A percentile compares a stretch with the other conserved stretches of the same genome.
phyloP scores from a whole-genome alignment of 92 coral and sea anemone species.

The Parazoanthus darwini region DNA sequence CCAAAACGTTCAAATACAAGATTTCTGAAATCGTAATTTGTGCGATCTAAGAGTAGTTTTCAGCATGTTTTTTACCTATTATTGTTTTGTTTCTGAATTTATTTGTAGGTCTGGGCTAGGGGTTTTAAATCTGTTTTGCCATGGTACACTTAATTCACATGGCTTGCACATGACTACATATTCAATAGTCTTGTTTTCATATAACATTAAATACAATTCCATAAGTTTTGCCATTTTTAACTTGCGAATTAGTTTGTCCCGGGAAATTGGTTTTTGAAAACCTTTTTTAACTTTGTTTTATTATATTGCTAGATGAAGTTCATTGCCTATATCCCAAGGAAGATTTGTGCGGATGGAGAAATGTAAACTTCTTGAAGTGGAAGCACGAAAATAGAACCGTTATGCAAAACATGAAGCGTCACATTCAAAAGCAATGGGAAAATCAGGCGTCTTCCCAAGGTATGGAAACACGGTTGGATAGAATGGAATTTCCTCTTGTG shows the following conservation, averaged over 20 bases:
- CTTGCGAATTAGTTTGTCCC: background rate
- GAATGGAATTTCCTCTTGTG: too few relatives aligned
- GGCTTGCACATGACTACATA: too few relatives aligned
- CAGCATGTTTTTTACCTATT: too few relatives aligned
- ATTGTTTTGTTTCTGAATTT: too few relatives aligned
- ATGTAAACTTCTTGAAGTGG: slow-evolving; percentile 16
- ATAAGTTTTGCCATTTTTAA: background rate
- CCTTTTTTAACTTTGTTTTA: background rate
- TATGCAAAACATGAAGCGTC: slow-evolving; percentile 12
- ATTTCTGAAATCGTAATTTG: too few relatives aligned
- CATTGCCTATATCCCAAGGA: background rate
- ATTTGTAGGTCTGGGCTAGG: too few relatives aligned
- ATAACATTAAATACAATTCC: too few relatives aligned
- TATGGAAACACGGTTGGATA: background rate
- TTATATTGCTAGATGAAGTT: background rate
- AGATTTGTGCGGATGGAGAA: slow-evolving; percentile 19
- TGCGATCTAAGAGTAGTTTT: too few relatives aligned
- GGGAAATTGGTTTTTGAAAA: background rate
- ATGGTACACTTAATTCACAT: too few relatives aligned
- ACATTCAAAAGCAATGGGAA: slow-evolving; percentile 1
- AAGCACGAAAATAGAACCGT: background rate
- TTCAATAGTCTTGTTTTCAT: too few relatives aligned
- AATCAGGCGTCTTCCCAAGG: background rate
- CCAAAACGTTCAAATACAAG: too few relatives aligned
- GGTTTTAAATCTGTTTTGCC: too few relatives aligned